Percentiles rank a stretch among this genome's conserved stretches.
Evolutionary conservation across 2,888 invertebrate species (phyloP).

Genomic region (Tridacna gigas): DNA sequence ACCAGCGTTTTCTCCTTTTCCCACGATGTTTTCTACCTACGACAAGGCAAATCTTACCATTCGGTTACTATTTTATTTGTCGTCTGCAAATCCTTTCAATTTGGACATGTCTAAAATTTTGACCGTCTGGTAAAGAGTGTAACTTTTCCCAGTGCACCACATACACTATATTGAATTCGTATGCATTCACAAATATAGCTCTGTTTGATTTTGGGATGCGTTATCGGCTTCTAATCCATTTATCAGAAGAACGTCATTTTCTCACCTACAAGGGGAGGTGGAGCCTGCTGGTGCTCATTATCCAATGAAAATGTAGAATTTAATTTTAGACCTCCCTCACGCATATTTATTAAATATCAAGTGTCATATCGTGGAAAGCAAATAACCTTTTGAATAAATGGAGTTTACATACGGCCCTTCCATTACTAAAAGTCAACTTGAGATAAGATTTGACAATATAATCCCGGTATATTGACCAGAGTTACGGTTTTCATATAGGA

Average conservation of each 20-base stretch:
- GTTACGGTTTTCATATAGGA: slow-evolving; percentile 21
- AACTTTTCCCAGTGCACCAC: background rate
- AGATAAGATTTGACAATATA: slow-evolving; percentile 60
- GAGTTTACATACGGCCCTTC: slow-evolving; percentile 48
- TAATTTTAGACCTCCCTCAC: slow-evolving; percentile 38
- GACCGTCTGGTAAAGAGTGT: background rate
- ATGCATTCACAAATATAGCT: slow-evolving; percentile 49
- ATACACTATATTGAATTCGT: slow-evolving; percentile 28
- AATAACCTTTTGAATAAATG: slow-evolving; percentile 47
- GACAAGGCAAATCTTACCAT: background rate
- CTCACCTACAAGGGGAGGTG: slow-evolving; percentile 51
- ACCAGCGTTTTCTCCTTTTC: background rate
- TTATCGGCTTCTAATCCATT: slow-evolving; percentile 52
- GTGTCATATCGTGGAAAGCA: slow-evolving; percentile 35
- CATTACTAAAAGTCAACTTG: slow-evolving; percentile 61
- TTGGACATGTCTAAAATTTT: background rate
- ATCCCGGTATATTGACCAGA: slow-evolving; percentile 61
- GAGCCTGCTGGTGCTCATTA: slow-evolving; percentile 22
- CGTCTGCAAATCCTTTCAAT: background rate
- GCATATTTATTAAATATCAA: slow-evolving; percentile 52
- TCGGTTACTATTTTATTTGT: background rate
- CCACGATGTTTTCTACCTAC: background rate
- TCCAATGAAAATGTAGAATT: slow-evolving; percentile 48
- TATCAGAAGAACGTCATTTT: slow-evolving; percentile 63
- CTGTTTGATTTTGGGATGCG: slow-evolving; percentile 58